phyloP scores from a whole-genome alignment of 92 coral and sea anemone genomes.

The Phymanthus crucifer region DNA sequence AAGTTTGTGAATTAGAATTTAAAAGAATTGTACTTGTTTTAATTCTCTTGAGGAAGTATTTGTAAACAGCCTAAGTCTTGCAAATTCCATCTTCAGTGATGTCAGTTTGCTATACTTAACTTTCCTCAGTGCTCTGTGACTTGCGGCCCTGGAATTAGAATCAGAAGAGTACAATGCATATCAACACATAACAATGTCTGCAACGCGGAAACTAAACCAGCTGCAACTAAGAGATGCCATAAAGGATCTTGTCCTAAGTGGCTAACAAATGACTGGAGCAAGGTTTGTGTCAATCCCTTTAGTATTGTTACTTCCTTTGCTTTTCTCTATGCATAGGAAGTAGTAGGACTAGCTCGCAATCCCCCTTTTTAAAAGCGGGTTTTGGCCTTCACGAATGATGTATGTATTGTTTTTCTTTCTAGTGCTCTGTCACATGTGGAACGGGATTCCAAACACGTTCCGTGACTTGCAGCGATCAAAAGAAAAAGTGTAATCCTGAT shows the following conservation, averaged over 20 bases:
- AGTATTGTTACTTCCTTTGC: too few relatives aligned
- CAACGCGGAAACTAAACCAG: slow-evolving; percentile 6
- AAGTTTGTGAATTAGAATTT: too few relatives aligned
- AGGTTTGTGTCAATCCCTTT: not conserved
- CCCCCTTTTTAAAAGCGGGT: not conserved
- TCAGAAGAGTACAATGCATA: slow-evolving; percentile 55
- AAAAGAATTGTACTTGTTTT: too few relatives aligned
- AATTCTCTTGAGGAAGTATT: not conserved
- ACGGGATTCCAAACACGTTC: slow-evolving; percentile 49
- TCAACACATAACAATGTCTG: slow-evolving; percentile 11
- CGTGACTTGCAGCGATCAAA: slow-evolving; percentile 45
- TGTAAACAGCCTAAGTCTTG: not conserved
- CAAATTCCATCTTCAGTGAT: not conserved
- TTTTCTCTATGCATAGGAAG: too few relatives aligned
- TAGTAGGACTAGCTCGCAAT: too few relatives aligned
- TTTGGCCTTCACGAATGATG: not conserved
- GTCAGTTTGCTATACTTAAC: not conserved
- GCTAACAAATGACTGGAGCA: not conserved
- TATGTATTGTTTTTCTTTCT: not conserved
- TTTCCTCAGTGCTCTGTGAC: slow-evolving; percentile 68
- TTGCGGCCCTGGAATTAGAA: slow-evolving; percentile 68
- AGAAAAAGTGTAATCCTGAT: slow-evolving; percentile 33
- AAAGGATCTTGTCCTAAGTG: not conserved
- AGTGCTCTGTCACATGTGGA: slow-evolving; percentile 81
- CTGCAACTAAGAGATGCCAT: not conserved